Percentiles rank a stretch among this genome's conserved stretches.
Conservation (phyloP, 2,113 vertebrate species). For the Tachuris rubrigastra region DNA sequence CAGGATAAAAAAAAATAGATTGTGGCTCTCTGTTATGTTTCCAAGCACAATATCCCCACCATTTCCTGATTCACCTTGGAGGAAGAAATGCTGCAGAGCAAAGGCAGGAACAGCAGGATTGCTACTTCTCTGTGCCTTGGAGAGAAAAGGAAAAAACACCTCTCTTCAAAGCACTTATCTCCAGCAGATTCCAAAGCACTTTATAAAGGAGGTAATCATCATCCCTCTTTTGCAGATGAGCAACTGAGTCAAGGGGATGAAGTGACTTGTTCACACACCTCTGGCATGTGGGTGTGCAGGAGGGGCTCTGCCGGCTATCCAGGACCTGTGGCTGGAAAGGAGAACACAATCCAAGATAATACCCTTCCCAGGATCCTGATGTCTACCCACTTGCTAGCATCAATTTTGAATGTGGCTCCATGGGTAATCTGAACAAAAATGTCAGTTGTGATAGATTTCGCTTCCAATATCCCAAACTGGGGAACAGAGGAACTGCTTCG, state of each 20-base stretch:
- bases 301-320: background rate
- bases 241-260: background rate
- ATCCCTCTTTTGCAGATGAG: background rate
- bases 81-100: background rate
- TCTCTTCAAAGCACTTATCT: background rate
- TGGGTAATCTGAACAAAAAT: background rate
- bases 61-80: background rate
- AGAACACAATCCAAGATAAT: rapidly evolving
- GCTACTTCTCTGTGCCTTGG: background rate
- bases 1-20: background rate
- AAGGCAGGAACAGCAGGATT: background rate
- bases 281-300: background rate
- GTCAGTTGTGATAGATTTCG: background rate
- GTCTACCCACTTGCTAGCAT: background rate
- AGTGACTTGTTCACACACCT: background rate
- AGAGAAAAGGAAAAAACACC: background rate
- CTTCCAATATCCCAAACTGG: background rate
- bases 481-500: background rate
- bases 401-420: background rate
- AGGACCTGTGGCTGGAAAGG: background rate
- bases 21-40: background rate
- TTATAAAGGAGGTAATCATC: conserved; percentile 8
- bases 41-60: background rate
- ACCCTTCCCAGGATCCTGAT: background rate
- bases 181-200: background rate